These are phyloP conservation scores for Drosophila nannoptera DNA, from an alignment of 1,140 invertebrate species.

Conservation along the genomic window DNA sequence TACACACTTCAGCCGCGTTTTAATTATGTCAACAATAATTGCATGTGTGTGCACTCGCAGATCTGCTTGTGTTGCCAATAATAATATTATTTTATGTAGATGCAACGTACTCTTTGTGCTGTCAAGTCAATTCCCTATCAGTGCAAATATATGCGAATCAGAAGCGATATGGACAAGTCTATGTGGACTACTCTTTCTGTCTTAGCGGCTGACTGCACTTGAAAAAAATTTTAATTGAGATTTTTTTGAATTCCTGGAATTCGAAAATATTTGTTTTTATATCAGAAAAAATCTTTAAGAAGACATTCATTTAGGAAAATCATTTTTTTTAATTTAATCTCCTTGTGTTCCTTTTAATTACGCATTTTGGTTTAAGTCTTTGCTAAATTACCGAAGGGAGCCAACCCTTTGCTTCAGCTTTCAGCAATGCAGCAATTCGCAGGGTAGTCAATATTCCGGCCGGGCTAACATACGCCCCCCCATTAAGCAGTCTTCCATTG, in stretches of 20 bases:
- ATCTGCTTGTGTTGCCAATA: conserved; percentile 54
- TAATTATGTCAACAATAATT: conserved; percentile 61
- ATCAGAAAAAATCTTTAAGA: too few relatives aligned
- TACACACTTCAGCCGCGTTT: conserved; percentile 39
- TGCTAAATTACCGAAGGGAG: too few relatives aligned
- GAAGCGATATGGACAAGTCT: neutral
- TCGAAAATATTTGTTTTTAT: too few relatives aligned
- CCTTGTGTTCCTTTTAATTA: too few relatives aligned
- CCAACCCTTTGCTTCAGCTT: too few relatives aligned
- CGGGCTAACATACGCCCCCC: conserved; percentile 2
- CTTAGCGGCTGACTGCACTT: neutral
- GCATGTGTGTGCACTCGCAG: neutral
- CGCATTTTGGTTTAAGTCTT: too few relatives aligned
- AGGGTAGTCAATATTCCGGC: conserved; percentile 46
- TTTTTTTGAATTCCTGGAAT: neutral
- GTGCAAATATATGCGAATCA: conserved; percentile 10
- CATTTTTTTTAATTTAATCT: too few relatives aligned
- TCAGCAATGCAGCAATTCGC: conserved; percentile 36
- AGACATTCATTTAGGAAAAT: too few relatives aligned
- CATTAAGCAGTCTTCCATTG: conserved; percentile 9
- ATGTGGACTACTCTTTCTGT: neutral
- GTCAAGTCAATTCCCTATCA: conserved; percentile 18
- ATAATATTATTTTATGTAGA: conserved; percentile 60
- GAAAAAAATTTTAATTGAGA: neutral
- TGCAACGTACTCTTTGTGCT: conserved; percentile 15